Base-by-base conservation (phyloP, 1,140 invertebrate species). In the Aphaenogaster rudis region DNA sequence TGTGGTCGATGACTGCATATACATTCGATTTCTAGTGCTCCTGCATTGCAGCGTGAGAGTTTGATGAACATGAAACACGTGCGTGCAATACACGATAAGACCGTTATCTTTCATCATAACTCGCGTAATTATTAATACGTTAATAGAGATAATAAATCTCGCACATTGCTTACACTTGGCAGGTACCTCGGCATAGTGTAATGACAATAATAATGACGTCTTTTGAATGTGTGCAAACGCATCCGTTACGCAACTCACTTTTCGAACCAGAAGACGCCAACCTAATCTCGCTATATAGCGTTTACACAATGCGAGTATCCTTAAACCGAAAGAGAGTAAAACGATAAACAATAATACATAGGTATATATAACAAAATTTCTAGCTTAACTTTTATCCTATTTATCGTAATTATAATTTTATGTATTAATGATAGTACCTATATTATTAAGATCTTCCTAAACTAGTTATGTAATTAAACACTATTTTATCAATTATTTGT, bases 91-190 rank as follows among this genome's bases (percentile, higher is more conserved):
- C 39, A 39, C 39, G 69, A 84, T 84, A 84, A 61, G 33, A 4
- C 33, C 33, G 17, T 61, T 84, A 84, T 76, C 80, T 74, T 48
- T 76, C 13, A 57, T 57, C 21, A 33, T 69, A 69, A 81, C 9
- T 57, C 39, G 5, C 50, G 3, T 59, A 81, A 81, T 61, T 63
- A 84, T 74, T 84, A 84, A 39, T 42, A 50, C 33, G 54, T 82
- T 82, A 61, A 82, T 48, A 21, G 3, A 28, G 45, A 61, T 45
- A n/a, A 76, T 76, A 82, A 74, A 74, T 84, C 28, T 50, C 42
- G 17, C 11, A 33, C 11, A 7, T 50, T 39, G 28, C 59, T 13
- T 2, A 28, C 50, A 13, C 13, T 57, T 8, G 9, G 36, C 33
- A 66, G 39, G 15, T 71, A 59, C 6, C 8, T 80, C 45, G 13